phyloP scores from a whole-genome alignment of 1,140 invertebrate genomes.

The Drosophila tristis region DNA sequence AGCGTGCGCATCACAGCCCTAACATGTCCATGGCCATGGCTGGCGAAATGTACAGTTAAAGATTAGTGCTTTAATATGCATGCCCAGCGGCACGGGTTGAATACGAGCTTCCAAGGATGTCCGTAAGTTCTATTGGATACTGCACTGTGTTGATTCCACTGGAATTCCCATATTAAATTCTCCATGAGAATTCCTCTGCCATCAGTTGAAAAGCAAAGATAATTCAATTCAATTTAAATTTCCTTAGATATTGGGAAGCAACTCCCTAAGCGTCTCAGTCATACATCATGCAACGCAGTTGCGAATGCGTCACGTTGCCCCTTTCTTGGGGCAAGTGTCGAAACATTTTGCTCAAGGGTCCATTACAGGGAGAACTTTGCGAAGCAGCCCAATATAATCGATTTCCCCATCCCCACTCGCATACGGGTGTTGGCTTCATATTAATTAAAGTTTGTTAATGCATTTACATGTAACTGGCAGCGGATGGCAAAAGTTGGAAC shows the following conservation, averaged over 20 bases:
- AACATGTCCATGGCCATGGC: background rate
- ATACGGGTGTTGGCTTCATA: slow-evolving; percentile 11
- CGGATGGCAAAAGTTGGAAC: slow-evolving; percentile 26
- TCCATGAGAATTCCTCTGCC: no score
- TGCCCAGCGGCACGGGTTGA: no score
- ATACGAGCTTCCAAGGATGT: background rate
- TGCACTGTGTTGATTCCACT: background rate
- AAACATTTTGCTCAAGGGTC: slow-evolving; percentile 45
- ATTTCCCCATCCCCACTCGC: slow-evolving; percentile 8
- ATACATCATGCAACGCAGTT: background rate
- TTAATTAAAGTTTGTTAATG: slow-evolving; percentile 54
- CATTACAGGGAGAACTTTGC: slow-evolving; percentile 37
- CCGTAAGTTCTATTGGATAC: no score
- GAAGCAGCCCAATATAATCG: slow-evolving; percentile 29
- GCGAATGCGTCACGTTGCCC: slow-evolving; percentile 1
- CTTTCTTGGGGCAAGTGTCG: background rate
- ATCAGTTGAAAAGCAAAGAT: no score
- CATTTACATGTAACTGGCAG: slow-evolving; percentile 28
- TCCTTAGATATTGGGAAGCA: background rate
- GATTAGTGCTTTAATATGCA: background rate
- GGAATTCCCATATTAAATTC: no score
- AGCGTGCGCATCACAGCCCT: background rate
- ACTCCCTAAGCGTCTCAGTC: slow-evolving; percentile 8
- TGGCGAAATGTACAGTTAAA: background rate
- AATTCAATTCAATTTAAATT: no score